phyloP scores from a whole-genome alignment of 2,113 vertebrate species.

The Antechinus stuartii region DNA sequence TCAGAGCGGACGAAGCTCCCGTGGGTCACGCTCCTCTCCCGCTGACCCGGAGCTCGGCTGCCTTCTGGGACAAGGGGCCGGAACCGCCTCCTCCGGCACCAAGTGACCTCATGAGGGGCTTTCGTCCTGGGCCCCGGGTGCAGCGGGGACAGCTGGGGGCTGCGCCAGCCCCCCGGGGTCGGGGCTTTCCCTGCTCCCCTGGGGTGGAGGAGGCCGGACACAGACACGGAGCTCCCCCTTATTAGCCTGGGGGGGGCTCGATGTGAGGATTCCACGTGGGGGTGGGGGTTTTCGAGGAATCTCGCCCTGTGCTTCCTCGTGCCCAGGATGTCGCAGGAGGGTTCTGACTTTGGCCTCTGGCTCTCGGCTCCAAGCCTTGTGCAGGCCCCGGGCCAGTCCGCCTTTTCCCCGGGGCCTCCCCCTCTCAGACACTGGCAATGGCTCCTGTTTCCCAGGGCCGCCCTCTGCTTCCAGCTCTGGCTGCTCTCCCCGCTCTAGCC shows the following conservation, averaged over 20 bases:
- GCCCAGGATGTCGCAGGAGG: not conserved
- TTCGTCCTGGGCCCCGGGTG: not conserved
- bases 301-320: not conserved
- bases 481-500: not conserved
- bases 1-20: not conserved
- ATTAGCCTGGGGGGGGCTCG: not conserved
- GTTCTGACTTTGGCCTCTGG: not conserved
- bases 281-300: not conserved
- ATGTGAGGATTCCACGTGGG: not conserved
- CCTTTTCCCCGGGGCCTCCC: not conserved
- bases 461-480: not conserved
- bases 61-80: not conserved
- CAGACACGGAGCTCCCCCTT: too few species aligned
- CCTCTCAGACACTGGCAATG: not conserved
- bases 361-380: not conserved
- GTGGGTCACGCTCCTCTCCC: not conserved
- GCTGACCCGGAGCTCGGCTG: not conserved
- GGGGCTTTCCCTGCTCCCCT: not conserved
- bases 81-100: not conserved
- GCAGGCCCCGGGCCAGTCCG: too few species aligned
- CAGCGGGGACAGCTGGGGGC: not conserved
- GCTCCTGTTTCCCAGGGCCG: not conserved
- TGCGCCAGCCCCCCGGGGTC: not conserved
- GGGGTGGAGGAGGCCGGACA: not conserved
- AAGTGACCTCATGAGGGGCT: not conserved